Evolutionary conservation across 2,888 invertebrate species (phyloP), one percentile per base, ranked within the genome.

Genomic region (Auanema sp.): DNA sequence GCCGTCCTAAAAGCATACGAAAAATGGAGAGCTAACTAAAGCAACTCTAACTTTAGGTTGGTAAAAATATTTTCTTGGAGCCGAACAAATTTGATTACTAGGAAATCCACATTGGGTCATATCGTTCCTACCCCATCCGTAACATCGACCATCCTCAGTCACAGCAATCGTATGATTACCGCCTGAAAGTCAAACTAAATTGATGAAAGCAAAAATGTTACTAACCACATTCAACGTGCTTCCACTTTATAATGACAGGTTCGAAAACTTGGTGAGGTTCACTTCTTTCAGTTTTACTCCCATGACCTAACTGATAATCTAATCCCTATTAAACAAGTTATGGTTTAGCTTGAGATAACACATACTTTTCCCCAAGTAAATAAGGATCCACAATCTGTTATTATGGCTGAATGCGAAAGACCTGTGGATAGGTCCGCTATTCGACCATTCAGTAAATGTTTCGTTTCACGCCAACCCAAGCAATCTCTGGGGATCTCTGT

Each of bases 81-180:
- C 24, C 8, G 43, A 12, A 11, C 40, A 47, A 10, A 52, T 21
- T 33, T 59, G 56, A 23, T 64, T 59, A 12, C 59, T 41, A 16
- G 41, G 59, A 42, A 64, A 25, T 41, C 70, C 76, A 61, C 76
- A 74, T 54, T 81, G 80, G 8, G 65, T 67, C 41, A 72, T 69
- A 52, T 80, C 81, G 64, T 80, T 80, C 55, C 74, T 66, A 16
- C 80, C 80, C 79, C 79, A 80, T 8, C 69, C 69, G 61, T 69
- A 79, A 10, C 76, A 64, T 5, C 61, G 42, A 40, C 79, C 79
- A 40, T 72, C 72, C 1, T 52, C 53, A 11, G 73, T 70, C 16
- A 76, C 58, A 16, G 66, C 80, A n/a, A 77, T 58, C 10, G 79
- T 73, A 33, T 75, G 69, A 53, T 76, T 77, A 18, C 79, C 75